Percentiles rank a stretch among this genome's conserved stretches.
Conservation (phyloP, 2,797 vertebrate genomes). For the Apogon talboti region DNA sequence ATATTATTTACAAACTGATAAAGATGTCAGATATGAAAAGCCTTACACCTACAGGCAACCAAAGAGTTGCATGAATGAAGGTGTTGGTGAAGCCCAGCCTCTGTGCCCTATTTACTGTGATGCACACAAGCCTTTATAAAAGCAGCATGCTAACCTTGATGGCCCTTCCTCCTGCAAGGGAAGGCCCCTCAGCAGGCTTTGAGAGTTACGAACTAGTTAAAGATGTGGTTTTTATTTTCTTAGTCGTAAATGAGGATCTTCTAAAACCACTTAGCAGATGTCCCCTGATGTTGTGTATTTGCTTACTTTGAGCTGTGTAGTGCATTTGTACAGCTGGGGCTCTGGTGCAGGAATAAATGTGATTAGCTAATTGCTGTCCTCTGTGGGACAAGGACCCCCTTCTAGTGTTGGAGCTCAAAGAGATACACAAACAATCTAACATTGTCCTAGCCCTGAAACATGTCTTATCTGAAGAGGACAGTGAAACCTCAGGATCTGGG, state of each 20-base stretch:
- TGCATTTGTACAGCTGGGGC: conserved; percentile 78
- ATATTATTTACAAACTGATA: conserved; percentile 68
- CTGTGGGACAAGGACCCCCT: conserved; percentile 50
- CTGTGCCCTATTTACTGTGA: conserved; percentile 46
- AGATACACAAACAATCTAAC: conserved; percentile 65
- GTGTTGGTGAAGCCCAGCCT: conserved; percentile 17
- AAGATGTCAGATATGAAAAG: conserved; percentile 60
- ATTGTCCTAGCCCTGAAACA: conserved; percentile 37
- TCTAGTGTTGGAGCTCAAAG: conserved; percentile 47
- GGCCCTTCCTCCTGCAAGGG: conserved; percentile 7
- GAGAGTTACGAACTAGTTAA: conserved; percentile 21
- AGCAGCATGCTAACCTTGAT: conserved; percentile 61
- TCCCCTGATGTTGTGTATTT: conserved; percentile 68
- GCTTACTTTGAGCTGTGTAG: conserved; percentile 67
- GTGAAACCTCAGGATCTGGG: conserved; percentile 11
- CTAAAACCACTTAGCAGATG: conserved; percentile 59
- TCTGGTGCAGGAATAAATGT: conserved; percentile 70
- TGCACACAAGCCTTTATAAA: conserved; percentile 49
- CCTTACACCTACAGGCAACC: conserved; percentile 41
- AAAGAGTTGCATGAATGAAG: conserved; percentile 46
- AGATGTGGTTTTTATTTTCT: conserved; percentile 22
- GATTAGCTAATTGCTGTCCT: conserved; percentile 74
- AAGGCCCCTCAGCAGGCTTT: conserved; percentile 21
- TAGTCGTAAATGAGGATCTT: conserved; percentile 30
- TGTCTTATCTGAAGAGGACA: conserved; percentile 20